phyloP scores from a whole-genome alignment of 2,797 vertebrate genomes.

The Pseudocheirus occidentalis region DNA sequence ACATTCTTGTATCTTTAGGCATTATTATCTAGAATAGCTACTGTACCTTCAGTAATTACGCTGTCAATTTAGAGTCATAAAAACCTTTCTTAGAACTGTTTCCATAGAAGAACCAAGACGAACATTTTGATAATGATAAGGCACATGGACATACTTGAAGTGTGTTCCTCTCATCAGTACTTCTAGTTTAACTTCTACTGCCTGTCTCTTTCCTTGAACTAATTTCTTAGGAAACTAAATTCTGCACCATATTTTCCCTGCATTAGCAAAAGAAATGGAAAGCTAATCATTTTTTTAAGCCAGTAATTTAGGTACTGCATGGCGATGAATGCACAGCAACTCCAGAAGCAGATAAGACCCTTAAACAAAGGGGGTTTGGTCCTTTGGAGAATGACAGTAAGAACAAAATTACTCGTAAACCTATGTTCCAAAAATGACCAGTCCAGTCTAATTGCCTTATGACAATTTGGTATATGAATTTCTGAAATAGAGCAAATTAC shows the following conservation, averaged over 20 bases:
- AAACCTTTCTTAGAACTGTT: slow-evolving; percentile 41
- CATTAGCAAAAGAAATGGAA: slow-evolving; percentile 72
- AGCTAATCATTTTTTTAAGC: slow-evolving; percentile 76
- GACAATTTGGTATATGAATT: background rate
- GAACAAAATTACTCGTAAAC: slow-evolving; percentile 64
- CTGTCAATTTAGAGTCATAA: slow-evolving; percentile 25
- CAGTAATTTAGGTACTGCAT: slow-evolving; percentile 38
- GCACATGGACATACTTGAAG: slow-evolving; percentile 72
- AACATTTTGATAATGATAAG: slow-evolving; percentile 44
- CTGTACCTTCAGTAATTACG: background rate
- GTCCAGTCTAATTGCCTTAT: slow-evolving; percentile 28
- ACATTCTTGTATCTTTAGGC: background rate
- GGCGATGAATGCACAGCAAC: background rate
- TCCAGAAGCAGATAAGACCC: accelerated
- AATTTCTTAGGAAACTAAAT: slow-evolving; percentile 66
- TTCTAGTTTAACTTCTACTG: slow-evolving; percentile 71
- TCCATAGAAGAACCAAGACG: slow-evolving; percentile 75
- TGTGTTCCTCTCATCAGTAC: slow-evolving; percentile 71
- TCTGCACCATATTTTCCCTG: slow-evolving; percentile 55
- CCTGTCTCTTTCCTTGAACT: slow-evolving; percentile 61
- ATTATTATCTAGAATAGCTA: background rate
- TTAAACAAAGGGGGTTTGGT: slow-evolving; percentile 15
- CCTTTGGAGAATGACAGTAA: slow-evolving; percentile 36
- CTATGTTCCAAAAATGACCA: slow-evolving; percentile 59
- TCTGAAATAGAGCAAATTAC: background rate